A percentile compares a stretch with the other conserved stretches of the same genome.
Evolutionary conservation across 1,140 invertebrate species (phyloP).

Genomic region (Druon quercuslanigerum): DNA sequence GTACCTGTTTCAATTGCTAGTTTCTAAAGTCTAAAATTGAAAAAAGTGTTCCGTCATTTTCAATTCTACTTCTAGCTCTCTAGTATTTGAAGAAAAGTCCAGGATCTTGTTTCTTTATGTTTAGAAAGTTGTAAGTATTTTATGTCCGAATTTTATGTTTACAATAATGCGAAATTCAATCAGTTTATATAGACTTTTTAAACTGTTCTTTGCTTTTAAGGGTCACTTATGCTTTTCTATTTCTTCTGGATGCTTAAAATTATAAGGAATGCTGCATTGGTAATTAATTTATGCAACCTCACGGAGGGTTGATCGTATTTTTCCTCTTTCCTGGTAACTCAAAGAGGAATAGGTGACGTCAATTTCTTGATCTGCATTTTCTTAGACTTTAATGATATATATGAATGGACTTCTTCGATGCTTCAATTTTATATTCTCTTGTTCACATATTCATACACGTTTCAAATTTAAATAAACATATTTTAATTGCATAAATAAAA

Average conservation of each 20-base stretch:
- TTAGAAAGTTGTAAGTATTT: no score
- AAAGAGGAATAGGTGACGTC: conserved; percentile 1
- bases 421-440: conserved; percentile 11
- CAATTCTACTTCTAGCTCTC: background rate
- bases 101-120: no score
- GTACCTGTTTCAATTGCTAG: background rate
- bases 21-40: background rate
- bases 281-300: conserved; percentile 55
- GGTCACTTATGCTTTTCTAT: background rate
- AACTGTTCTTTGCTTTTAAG: background rate
- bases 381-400: background rate
- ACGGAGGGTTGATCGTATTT: conserved; percentile 38
- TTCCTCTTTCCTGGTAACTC: background rate
- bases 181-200: background rate
- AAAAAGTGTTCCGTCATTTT: background rate
- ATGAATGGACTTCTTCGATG: conserved; percentile 34
- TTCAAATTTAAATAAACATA: no score
- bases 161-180: conserved; percentile 10
- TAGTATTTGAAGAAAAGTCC: background rate
- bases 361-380: conserved; percentile 5
- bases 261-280: background rate
- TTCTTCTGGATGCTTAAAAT: background rate
- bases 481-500: no score
- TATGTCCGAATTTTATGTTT: no score
- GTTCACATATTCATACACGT: background rate